Evolutionary conservation across 1,140 invertebrate species (phyloP), one percentile per base, ranked within the genome.

Genomic region (Aphelenchoides besseyi): DNA sequence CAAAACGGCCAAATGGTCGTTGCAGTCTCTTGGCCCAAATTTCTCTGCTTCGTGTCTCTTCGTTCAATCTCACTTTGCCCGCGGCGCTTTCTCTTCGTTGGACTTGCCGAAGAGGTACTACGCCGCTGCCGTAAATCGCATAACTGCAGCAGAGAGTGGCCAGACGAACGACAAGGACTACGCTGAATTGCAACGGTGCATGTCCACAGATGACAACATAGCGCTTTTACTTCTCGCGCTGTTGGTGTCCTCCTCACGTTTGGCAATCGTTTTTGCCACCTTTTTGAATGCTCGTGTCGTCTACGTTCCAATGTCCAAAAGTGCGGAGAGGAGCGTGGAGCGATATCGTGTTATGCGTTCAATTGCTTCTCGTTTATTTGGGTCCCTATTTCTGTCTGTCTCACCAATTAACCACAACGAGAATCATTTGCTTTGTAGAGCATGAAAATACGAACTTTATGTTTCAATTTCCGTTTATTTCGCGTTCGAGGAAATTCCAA

Each of bases 171-270:
- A 48, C 12, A 23, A 48, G 41, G 41, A 48, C 23, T 23, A 23
- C 41, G 41, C 41, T 23, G 41, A 48, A 48, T 48, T 48, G 41
- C 41, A 48, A 48, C 41, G 41, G 41, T 48, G 41, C 41, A 48
- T 48, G 12, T 12, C 41, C 12, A 23, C 41, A 12, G 41, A 48
- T 23, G 41, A 23, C 41, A 12, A 23, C 41, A n/a, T n/a, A 23
- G 12, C 41, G 41, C 41, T 48, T 48, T 48, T 23, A 23, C 41
- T 48, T 48, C 41, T 48, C 41, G 41, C 41, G 41, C 41, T 23
- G 12, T 23, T n/a, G n/a, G n/a, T n/a, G n/a, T 48, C 41, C 23
- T 23, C 23, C 41, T 12, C 41, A 48, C 41, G 41, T 48, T 48
- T 23, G 41, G 41, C 41, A 12, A 12, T 16, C 41, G 12, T 23